These are phyloP conservation scores for Nomia melanderi DNA, from an alignment of 1,140 invertebrate genomes.

Conservation along the genomic window DNA sequence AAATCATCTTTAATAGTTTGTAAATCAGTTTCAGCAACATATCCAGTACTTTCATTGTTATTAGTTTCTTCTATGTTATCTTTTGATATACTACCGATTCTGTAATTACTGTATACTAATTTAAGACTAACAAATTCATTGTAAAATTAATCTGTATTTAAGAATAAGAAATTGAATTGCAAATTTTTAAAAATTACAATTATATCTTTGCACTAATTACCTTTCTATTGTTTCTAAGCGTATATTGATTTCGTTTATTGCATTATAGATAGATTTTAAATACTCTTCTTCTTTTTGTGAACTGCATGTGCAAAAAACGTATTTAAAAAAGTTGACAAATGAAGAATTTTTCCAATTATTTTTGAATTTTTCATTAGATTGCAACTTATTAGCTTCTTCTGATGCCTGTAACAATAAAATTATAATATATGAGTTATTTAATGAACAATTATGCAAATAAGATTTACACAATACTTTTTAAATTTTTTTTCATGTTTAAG, in stretches of 20 bases:
- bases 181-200: conserved; percentile 69
- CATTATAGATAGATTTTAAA: conserved; percentile 81
- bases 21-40: conserved; percentile 30
- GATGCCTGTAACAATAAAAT: not conserved
- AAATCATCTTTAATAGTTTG: not conserved
- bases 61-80: conserved; percentile 13
- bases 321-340: conserved; percentile 84
- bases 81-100: not conserved
- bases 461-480: not conserved
- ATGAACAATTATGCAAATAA: not conserved
- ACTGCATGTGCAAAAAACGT: conserved; percentile 84
- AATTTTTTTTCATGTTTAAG: not conserved
- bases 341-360: conserved; percentile 77
- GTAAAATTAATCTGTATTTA: not conserved
- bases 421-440: not conserved
- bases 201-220: conserved; percentile 65
- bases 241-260: conserved; percentile 80
- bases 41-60: no score
- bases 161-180: not conserved
- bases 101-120: conserved; percentile 9
- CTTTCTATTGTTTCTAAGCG: conserved; percentile 74
- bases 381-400: not conserved
- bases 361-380: not conserved
- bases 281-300: conserved; percentile 81
- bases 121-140: not conserved